Conservation (phyloP, 1,140 invertebrate species). For the Gerris buenoi region DNA sequence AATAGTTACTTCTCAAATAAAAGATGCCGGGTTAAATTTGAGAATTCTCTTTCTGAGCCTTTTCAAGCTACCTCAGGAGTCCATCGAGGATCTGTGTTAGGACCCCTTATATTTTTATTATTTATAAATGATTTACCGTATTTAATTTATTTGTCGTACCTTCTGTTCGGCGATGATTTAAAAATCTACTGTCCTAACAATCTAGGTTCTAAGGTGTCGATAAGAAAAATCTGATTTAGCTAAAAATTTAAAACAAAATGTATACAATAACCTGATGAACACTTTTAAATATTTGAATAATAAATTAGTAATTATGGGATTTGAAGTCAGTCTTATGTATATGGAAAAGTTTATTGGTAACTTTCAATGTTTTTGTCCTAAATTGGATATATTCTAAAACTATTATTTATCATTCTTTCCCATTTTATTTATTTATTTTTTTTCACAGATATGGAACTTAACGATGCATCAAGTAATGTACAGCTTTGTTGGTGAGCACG, state of each 20-base stretch:
- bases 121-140: neutral
- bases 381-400: neutral
- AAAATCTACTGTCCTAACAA: too few relatives aligned
- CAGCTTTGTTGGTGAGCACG: slow-evolving; percentile 83
- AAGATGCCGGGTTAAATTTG: neutral
- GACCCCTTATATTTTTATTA: neutral
- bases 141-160: too few relatives aligned
- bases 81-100: neutral
- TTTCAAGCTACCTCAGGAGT: neutral
- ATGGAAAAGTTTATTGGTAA: neutral
- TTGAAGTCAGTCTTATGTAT: too few relatives aligned
- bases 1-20: neutral
- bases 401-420: neutral
- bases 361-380: neutral
- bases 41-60: neutral
- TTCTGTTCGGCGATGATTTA: too few relatives aligned
- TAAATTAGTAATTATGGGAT: too few relatives aligned
- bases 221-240: too few relatives aligned
- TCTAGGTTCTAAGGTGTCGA: too few relatives aligned
- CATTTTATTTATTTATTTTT: slow-evolving; percentile 5
- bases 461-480: slow-evolving; percentile 66
- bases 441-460: slow-evolving; percentile 76
- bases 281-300: too few relatives aligned
- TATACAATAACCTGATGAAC: too few relatives aligned
- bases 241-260: too few relatives aligned